A percentile compares a stretch with the other conserved stretches of the same genome.
These are phyloP conservation scores for Noctua pronuba DNA, from an alignment of 2,888 invertebrate genomes.

Conservation along the genomic window DNA sequence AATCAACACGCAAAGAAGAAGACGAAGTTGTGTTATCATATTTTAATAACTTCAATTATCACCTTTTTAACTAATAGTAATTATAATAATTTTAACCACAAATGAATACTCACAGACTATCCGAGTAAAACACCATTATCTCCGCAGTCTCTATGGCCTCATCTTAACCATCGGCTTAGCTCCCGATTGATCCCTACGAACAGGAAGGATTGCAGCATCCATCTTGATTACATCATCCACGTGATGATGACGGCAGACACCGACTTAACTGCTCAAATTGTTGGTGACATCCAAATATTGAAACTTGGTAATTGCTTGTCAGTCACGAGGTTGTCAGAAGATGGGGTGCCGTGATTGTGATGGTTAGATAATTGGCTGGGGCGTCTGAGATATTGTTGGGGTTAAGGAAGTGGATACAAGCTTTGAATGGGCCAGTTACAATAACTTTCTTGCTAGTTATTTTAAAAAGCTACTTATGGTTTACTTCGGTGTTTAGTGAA, in stretches of 20 bases:
- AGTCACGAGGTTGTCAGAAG: conserved; percentile 12
- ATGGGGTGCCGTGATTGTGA: conserved; percentile 1
- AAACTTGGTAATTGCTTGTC: conserved; percentile 48
- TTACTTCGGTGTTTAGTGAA: background rate
- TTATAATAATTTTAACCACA: background rate
- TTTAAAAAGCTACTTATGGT: background rate
- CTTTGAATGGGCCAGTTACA: background rate
- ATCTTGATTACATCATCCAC: conserved; percentile 57
- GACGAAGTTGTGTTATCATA: too few relatives aligned
- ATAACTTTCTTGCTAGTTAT: background rate
- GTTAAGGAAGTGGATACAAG: background rate
- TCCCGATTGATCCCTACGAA: conserved; percentile 45
- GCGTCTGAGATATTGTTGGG: background rate
- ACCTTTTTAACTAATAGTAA: background rate
- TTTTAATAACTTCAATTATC: background rate
- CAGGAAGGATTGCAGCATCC: conserved; percentile 55
- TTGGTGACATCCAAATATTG: conserved; percentile 43
- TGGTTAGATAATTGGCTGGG: background rate
- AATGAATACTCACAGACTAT: background rate
- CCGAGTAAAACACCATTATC: background rate
- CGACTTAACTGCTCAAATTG: conserved; percentile 31
- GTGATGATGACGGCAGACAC: conserved; percentile 17
- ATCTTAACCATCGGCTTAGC: conserved; percentile 29
- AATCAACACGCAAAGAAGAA: too few relatives aligned
- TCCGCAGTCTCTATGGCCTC: conserved; percentile 37